A percentile compares a stretch with the other conserved stretches of the same genome.
Evolutionary conservation across 2,113 vertebrate species (phyloP).

Genomic region (pig (Sus scrofa)): DNA sequence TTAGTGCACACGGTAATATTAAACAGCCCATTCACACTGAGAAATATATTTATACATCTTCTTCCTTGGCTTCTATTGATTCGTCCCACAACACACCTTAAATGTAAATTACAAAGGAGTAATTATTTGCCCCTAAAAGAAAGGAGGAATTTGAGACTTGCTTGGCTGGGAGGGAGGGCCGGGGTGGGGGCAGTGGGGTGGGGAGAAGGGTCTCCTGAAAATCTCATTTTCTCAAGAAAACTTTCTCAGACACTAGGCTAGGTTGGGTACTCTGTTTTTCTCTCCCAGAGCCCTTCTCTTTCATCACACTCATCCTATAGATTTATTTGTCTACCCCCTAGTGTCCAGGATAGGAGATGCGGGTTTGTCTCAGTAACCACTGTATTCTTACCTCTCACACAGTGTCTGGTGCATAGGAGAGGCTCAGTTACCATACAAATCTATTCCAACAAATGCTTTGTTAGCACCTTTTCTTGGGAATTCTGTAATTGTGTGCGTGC

Average conservation of each 20-base stretch:
- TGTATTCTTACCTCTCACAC: not conserved
- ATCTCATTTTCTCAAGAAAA: not conserved
- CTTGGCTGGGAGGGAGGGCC: not conserved
- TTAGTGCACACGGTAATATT: conserved; percentile 5
- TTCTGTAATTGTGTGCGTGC: not conserved
- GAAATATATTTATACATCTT: conserved; percentile 59
- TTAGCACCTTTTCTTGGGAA: not conserved
- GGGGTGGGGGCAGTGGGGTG: not conserved
- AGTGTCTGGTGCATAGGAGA: not conserved
- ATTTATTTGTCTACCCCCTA: not conserved
- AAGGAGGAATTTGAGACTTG: not conserved
- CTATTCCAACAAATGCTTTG: not conserved
- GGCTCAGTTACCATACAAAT: not conserved
- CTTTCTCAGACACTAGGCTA: not conserved
- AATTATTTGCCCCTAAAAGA: conserved; percentile 4
- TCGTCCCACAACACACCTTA: not conserved
- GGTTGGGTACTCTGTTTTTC: not conserved
- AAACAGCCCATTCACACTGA: not conserved
- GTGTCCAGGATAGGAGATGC: not conserved
- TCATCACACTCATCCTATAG: not conserved
- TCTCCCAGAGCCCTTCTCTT: not conserved
- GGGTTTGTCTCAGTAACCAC: not conserved
- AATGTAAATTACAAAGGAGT: not conserved
- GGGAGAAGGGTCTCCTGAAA: not conserved
- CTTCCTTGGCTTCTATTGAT: conserved; percentile 20